Base-by-base conservation (phyloP, 1,140 invertebrate genomes). In the Mactra quadrangularis region DNA sequence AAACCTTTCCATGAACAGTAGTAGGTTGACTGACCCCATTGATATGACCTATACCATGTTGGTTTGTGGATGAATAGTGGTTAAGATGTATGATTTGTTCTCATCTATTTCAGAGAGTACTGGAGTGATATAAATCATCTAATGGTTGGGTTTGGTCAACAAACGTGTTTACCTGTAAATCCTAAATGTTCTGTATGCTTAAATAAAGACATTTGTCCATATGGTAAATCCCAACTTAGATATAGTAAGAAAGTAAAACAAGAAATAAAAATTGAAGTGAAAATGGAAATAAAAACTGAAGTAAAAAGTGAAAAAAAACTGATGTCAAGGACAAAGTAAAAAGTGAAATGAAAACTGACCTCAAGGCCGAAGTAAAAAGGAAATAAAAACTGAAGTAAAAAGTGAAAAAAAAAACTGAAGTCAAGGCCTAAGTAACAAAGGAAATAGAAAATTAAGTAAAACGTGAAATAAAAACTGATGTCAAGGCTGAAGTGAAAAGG, bases 131-230 rank as follows among this genome's bases (percentile, higher is more conserved):
- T 99, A 0, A 99, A 99, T 94, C 95, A 96, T 90, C 93, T 99
- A 0, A 93, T 99, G 41, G 98, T 99, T 17, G 98, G 98, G 38
- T 99, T 99, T 94, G 98, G 98, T 3, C 98, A 99, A 93, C 96
- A 97, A 77, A 95, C 96, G 86, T 99, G 98, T 93, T 91, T 95
- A 72, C 96, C 98, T 6, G 92, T 96, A 0, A 95, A 94, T 59
- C 98, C 98, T 0, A 96, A 96, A 84, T 99, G 98, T 92, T 87
- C 85, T 0, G 94, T 95, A 71, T 99, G 98, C 93, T 93, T 98
- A 22, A 99, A 98, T 91, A 94, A 94, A 72, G 88, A 95, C 55
- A 95, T 98, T 29, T 99, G 98, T 93, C 97, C 97, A n/a, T 96
- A 93, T 90, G 95, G 90, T 13, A 86, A 64, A 53, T 83, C 76